Base-by-base conservation (phyloP, 2,113 vertebrate species). In the Hippoglossus stenolepis region DNA sequence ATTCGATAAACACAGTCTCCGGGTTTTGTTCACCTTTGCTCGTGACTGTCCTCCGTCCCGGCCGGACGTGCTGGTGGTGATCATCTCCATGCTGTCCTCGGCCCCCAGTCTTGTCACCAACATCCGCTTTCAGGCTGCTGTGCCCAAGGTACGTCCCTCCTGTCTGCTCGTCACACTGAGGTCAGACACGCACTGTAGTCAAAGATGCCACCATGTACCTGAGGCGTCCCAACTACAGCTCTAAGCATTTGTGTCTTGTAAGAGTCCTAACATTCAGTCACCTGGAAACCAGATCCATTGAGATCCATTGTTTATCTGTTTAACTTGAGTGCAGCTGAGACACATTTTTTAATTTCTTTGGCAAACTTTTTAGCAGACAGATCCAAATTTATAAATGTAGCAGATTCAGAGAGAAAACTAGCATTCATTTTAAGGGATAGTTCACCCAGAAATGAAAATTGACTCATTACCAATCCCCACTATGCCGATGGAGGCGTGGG, bases 31-130 rank as follows among this genome's bases (percentile, higher is more conserved):
- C 92, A 98, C 99, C 75, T 99, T 98, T 0, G 97, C 98, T 4
- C 95, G 93, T 0, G 96, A 97, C 80, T 94, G 95, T 15, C 96
- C 97, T 61, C 95, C 96, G 0, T 95, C 95, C 8, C 95, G 97
- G 68, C 94, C 96, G 0, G 97, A 99, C 0, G 94, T 99, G 73
- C 93, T 99, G 28, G 98, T 99, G 78, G 97, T 99, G 70, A 98
- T 99, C 80, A 97, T 98, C 53, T 99, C 98, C 59, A 98, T 99
- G 98, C 91, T 99, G 31, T 99, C 97, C 75, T 98, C 97, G 0
- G 97, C 98, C 0, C 96, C 98, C 0, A 92, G 94, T 74, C 96
- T 97, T 5, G 95, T 98, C 87, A 95, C 94, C 79, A 97, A 96
- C 90, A 97, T 99, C 35, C 92, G 96, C 80, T 98, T 99, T 91